Evolutionary conservation across 2,797 vertebrate genomes (phyloP).

Genomic region (Xyrichtys novacula): DNA sequence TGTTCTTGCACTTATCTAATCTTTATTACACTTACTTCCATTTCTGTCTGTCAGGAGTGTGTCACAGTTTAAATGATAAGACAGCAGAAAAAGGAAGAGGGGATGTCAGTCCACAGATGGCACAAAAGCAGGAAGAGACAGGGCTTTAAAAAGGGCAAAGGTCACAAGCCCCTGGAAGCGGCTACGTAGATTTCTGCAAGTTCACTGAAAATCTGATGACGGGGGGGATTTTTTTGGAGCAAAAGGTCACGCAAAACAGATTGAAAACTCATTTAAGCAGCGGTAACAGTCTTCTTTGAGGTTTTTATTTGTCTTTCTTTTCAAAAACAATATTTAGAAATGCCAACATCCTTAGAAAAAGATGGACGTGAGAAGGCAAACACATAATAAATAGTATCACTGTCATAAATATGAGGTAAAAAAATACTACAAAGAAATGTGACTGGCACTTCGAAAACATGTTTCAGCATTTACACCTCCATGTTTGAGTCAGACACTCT

Average conservation of each 20-base stretch:
- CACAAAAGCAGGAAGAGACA: conserved; percentile 78
- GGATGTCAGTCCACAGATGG: conserved; percentile 14
- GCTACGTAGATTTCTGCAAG: conserved; percentile 39
- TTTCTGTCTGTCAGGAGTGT: conserved; percentile 39
- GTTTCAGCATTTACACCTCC: conserved; percentile 27
- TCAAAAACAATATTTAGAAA: conserved; percentile 40
- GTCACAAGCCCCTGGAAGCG: conserved; percentile 48
- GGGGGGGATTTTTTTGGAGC: conserved; percentile 26
- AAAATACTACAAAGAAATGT: conserved; percentile 32
- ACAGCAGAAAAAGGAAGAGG: conserved; percentile 16
- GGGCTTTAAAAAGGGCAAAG: conserved; percentile 33
- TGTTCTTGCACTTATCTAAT: conserved; percentile 15
- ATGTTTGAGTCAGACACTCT: conserved; percentile 1
- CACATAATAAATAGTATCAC: conserved; percentile 65
- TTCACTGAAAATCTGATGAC: conserved; percentile 59
- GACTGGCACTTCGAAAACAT: conserved; percentile 48
- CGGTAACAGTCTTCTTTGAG: conserved; percentile 25
- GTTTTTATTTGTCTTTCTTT: conserved; percentile 42
- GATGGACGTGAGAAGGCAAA: conserved; percentile 52
- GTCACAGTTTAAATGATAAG: conserved; percentile 32
- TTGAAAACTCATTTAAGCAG: background rate
- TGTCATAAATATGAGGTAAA: conserved; percentile 72
- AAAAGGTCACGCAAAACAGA: background rate
- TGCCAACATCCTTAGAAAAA: conserved; percentile 39
- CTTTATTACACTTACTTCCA: conserved; percentile 23